phyloP scores from a whole-genome alignment of 2,797 vertebrate species.

The Typhlichthys eigenmanni region DNA sequence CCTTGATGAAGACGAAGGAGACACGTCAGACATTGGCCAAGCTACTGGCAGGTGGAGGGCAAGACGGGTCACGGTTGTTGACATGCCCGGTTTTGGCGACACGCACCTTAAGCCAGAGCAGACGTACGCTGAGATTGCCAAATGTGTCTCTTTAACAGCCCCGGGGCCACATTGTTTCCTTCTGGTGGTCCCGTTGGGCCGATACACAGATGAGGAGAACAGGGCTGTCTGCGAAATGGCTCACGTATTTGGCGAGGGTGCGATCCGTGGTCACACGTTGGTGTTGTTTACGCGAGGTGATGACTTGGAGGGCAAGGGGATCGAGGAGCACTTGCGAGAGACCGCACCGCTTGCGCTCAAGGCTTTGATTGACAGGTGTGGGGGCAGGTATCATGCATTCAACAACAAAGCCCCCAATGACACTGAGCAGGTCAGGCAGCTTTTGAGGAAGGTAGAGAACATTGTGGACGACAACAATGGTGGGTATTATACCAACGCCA shows the following conservation, averaged over 20 bases:
- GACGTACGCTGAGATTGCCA: constrained; percentile 68
- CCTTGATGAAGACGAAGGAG: constrained; percentile 30
- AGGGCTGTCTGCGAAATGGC: constrained; percentile 56
- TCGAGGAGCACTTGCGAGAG: constrained; percentile 63
- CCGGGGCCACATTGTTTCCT: constrained; percentile 83
- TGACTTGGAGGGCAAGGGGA: constrained; percentile 62
- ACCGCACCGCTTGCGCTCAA: constrained; percentile 60
- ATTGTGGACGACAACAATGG: constrained; percentile 58
- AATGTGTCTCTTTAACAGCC: constrained; percentile 72
- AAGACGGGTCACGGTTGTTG: constrained; percentile 68
- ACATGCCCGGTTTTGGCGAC: constrained; percentile 80
- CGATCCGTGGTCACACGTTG: constrained; percentile 66
- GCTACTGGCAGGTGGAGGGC: constrained; percentile 6
- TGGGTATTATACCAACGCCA: constrained; percentile 66
- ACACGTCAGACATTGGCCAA: neutral
- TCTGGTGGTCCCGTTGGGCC: constrained; percentile 78
- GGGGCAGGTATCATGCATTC: constrained; percentile 73
- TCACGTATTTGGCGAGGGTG: constrained; percentile 70
- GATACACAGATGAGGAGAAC: constrained; percentile 73
- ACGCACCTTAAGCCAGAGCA: constrained; percentile 62
- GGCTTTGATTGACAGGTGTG: constrained; percentile 69
- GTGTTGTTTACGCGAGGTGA: constrained; percentile 78
- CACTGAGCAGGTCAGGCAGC: constrained; percentile 58
- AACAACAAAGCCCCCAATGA: constrained; percentile 71
- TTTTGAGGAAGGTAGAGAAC: constrained; percentile 68